Percentiles rank a stretch among this genome's conserved stretches.
phyloP scores from a whole-genome alignment of 53 echinoderm and acorn worm genomes.

The Echinometra lucunter region DNA sequence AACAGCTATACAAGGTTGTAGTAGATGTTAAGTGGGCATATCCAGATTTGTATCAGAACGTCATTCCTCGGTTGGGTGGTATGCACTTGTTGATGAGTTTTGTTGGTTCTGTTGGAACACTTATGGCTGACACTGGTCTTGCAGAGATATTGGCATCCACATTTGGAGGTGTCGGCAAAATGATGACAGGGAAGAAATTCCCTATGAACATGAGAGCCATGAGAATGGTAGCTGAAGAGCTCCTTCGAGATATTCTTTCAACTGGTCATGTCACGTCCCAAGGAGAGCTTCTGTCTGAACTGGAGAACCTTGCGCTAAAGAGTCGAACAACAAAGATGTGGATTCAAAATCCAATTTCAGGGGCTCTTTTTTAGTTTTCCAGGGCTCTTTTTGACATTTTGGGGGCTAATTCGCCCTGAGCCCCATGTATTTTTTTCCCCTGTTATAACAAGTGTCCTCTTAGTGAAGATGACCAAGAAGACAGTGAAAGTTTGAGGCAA shows the following conservation, averaged over 20 bases:
- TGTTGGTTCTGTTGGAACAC: slow-evolving; percentile 75
- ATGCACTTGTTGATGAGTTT: slow-evolving; percentile 85
- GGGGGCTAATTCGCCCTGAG: no score
- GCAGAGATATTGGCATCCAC: slow-evolving; percentile 69
- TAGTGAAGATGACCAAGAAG: no score
- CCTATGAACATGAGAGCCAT: slow-evolving; percentile 74
- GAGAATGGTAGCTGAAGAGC: slow-evolving; percentile 74
- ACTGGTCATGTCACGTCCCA: not conserved
- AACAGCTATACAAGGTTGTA: slow-evolving; percentile 67
- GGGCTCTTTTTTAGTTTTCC: no score
- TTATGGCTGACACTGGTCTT: slow-evolving; percentile 77
- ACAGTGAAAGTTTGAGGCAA: no score
- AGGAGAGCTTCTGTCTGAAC: no score
- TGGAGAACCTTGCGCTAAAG: not conserved
- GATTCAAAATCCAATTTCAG: slow-evolving; percentile 66
- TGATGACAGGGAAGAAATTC: slow-evolving; percentile 76
- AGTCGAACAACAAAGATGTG: slow-evolving; percentile 73
- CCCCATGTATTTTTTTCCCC: no score
- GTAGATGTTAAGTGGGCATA: slow-evolving; percentile 67
- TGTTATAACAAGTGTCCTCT: no score
- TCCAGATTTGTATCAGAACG: slow-evolving; percentile 42
- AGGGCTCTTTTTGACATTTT: no score
- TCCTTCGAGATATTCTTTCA: slow-evolving; percentile 57
- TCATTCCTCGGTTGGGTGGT: slow-evolving; percentile 68
- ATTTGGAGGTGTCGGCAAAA: slow-evolving; percentile 72